phyloP scores from a whole-genome alignment of 30 jellyfish, hydroid and myxozoan species.

The Rhopilema esculentum region DNA sequence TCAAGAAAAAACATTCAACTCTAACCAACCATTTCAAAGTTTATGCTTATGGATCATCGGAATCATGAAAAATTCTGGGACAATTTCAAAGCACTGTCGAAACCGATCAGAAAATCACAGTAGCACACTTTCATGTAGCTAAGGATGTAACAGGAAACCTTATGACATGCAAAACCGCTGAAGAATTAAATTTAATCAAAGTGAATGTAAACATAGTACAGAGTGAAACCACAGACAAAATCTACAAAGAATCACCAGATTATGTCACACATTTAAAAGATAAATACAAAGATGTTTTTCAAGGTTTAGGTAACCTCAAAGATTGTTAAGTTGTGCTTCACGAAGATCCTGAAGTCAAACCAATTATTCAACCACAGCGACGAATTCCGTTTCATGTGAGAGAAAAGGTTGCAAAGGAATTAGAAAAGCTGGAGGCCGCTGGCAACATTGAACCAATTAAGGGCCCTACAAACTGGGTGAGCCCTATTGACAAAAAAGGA shows the following conservation, averaged over 20 bases:
- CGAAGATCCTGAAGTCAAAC: slow-evolving; percentile 40
- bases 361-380: slow-evolving; percentile 55
- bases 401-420: slow-evolving; percentile 49
- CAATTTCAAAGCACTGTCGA: neutral
- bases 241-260: slow-evolving; percentile 48
- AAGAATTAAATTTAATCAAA: neutral
- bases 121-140: slow-evolving; percentile 1
- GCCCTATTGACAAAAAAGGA: slow-evolving; percentile 76
- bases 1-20: neutral
- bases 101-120: neutral
- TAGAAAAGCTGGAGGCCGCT: slow-evolving; percentile 46
- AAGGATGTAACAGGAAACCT: neutral
- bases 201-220: slow-evolving; percentile 11
- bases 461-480: slow-evolving; percentile 84
- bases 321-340: slow-evolving; percentile 60
- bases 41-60: slow-evolving; percentile 2
- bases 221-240: slow-evolving; percentile 9
- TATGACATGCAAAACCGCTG: slow-evolving; percentile 5
- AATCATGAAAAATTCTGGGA: neutral
- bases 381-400: slow-evolving; percentile 51
- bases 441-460: slow-evolving; percentile 46
- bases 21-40: neutral
- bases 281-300: slow-evolving; percentile 43
- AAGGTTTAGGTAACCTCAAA: slow-evolving; percentile 64
- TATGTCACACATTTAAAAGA: slow-evolving; percentile 30